Evolutionary conservation across 2,888 invertebrate genomes (phyloP).

Genomic region (Patella ulyssiponensis): DNA sequence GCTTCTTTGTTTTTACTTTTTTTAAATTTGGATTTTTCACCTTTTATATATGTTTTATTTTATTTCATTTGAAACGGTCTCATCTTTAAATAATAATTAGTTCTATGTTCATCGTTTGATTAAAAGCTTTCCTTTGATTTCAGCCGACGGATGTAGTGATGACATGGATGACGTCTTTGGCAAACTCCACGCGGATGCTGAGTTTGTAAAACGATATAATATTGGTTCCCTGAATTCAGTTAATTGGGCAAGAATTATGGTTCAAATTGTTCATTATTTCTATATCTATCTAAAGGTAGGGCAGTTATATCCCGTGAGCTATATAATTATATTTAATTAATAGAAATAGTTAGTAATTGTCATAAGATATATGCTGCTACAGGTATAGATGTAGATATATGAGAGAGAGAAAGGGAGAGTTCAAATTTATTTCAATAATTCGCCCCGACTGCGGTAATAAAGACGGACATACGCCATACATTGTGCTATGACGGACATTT

Average conservation of each 20-base stretch:
- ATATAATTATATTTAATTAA: too few species aligned
- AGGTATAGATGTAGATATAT: too few species aligned
- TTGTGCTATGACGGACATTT: too few species aligned
- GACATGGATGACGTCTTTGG: constrained; percentile 73
- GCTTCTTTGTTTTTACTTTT: not conserved
- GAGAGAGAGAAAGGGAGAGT: too few species aligned
- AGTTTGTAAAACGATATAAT: constrained; percentile 59
- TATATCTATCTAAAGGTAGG: constrained; percentile 71
- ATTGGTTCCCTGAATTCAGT: constrained; percentile 73
- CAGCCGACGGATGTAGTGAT: constrained; percentile 74
- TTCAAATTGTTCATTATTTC: constrained; percentile 73
- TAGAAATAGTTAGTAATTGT: too few species aligned
- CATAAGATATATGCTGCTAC: too few species aligned
- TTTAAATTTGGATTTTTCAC: not conserved
- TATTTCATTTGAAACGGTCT: not conserved
- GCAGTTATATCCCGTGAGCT: too few species aligned
- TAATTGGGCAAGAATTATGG: constrained; percentile 74
- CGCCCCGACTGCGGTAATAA: too few species aligned
- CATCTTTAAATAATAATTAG: not conserved
- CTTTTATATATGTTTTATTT: not conserved
- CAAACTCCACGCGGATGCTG: constrained; percentile 67
- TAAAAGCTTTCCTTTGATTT: constrained; percentile 14
- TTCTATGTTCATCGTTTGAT: not conserved
- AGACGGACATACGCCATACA: too few species aligned
- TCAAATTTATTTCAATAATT: too few species aligned